phyloP scores from a whole-genome alignment of 1,140 invertebrate genomes.

The Tetramorium simillimum region DNA sequence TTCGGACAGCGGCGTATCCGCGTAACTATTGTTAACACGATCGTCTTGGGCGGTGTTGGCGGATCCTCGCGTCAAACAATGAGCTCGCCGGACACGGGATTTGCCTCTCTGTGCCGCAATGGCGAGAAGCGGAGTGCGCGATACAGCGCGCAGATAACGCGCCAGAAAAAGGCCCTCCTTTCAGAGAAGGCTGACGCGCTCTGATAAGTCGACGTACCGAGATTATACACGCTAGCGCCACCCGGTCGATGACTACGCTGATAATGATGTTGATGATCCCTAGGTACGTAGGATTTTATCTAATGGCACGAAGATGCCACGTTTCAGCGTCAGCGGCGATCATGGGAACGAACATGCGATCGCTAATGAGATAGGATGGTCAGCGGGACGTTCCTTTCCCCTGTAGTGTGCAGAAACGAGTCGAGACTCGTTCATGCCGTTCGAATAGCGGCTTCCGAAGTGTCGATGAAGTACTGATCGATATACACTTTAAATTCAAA shows the following conservation, averaged over 20 bases:
- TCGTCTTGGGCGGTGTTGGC: neutral
- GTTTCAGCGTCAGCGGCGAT: slow-evolving; percentile 49
- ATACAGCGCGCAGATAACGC: slow-evolving; percentile 39
- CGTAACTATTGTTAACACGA: slow-evolving; percentile 23
- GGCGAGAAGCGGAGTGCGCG: neutral
- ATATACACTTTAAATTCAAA: neutral
- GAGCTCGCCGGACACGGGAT: neutral
- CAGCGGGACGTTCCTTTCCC: slow-evolving; percentile 28
- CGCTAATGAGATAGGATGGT: slow-evolving; percentile 50
- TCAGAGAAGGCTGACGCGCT: slow-evolving; percentile 26
- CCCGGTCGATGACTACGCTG: slow-evolving; percentile 55
- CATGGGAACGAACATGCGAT: slow-evolving; percentile 51
- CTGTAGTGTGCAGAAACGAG: neutral
- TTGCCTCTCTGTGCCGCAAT: slow-evolving; percentile 1
- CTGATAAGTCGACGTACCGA: slow-evolving; percentile 42
- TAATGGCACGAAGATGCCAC: slow-evolving; percentile 50
- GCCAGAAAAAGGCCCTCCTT: slow-evolving; percentile 20
- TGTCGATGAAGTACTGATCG: neutral
- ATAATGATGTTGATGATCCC: slow-evolving; percentile 60
- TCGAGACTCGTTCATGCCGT: neutral
- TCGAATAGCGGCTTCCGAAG: neutral
- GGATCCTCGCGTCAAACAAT: slow-evolving; percentile 19
- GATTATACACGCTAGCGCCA: slow-evolving; percentile 56
- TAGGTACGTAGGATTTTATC: slow-evolving; percentile 54
- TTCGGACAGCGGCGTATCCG: neutral